These are phyloP conservation scores for Reticulitermes lucifugus DNA, from an alignment of 2,888 invertebrate species.

Conservation along the genomic window DNA sequence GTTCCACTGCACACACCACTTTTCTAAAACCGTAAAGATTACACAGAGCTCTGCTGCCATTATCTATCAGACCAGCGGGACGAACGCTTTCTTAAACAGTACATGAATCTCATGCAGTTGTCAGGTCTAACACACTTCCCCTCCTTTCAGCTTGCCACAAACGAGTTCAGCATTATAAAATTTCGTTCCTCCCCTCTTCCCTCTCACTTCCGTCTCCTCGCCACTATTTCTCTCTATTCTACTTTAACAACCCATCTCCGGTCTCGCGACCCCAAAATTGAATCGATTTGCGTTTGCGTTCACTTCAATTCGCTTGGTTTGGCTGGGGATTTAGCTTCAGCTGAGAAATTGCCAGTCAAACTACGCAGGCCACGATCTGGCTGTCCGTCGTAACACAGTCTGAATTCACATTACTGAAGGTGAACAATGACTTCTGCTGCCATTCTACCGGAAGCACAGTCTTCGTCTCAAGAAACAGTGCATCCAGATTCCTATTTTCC, in stretches of 20 bases:
- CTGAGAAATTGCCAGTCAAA: constrained; percentile 2
- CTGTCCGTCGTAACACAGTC: not conserved
- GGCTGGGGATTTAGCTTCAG: constrained; percentile 4
- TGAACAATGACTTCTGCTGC: constrained; percentile 7
- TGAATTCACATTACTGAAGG: constrained; percentile 8
- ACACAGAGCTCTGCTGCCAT: not conserved
- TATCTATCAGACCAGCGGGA: not conserved
- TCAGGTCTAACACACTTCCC: not conserved
- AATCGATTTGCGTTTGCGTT: constrained; percentile 22
- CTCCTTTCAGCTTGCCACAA: not conserved
- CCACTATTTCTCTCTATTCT: constrained; percentile 1
- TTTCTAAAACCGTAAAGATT: not conserved
- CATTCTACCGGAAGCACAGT: not conserved
- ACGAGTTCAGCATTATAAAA: constrained; percentile 11
- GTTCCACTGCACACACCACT: not conserved
- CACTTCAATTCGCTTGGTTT: constrained; percentile 25
- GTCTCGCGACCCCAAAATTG: constrained; percentile 28
- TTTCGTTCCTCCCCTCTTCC: not conserved
- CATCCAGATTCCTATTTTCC: not conserved
- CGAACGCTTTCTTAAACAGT: not conserved
- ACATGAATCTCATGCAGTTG: not conserved
- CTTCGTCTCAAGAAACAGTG: too few relatives aligned
- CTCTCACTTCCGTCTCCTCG: not conserved
- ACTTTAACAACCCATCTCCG: constrained; percentile 28
- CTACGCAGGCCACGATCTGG: not conserved